A percentile compares a stretch with the other conserved stretches of the same genome.
phyloP scores from a whole-genome alignment of 1,140 invertebrate genomes.

The Yoshiicerus persimilis region DNA sequence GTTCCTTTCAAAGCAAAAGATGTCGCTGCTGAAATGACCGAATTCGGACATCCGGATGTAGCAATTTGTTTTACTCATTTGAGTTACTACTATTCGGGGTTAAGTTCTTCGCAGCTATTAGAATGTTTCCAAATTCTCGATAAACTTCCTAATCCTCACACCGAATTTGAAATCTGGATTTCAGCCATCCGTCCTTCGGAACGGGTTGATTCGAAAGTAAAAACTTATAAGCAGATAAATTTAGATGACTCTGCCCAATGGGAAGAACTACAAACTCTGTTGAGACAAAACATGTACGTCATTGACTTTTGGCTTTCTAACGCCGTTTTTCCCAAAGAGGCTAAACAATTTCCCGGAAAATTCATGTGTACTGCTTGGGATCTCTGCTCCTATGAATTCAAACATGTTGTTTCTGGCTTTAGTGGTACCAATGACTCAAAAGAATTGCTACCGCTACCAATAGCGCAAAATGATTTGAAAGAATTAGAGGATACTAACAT shows the following conservation, averaged over 20 bases:
- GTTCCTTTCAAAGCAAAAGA: constrained; percentile 44
- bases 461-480: constrained; percentile 30
- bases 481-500: constrained; percentile 19
- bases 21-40: constrained; percentile 37
- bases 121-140: not conserved
- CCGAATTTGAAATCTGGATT: not conserved
- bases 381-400: not conserved
- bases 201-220: no score
- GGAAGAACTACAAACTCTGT: no score
- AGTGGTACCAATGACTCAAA: constrained; percentile 39
- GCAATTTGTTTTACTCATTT: constrained; percentile 30
- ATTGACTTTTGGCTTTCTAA: constrained; percentile 35
- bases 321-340: constrained; percentile 31
- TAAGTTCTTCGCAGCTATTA: not conserved
- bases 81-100: constrained; percentile 29
- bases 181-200: no score
- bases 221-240: no score
- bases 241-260: no score
- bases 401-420: constrained; percentile 16
- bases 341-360: constrained; percentile 31
- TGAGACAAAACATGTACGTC: constrained; percentile 27
- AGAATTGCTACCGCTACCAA: constrained; percentile 5
- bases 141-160: not conserved
- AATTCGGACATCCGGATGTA: constrained; percentile 43
- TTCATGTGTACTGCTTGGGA: constrained; percentile 30